Conservation (phyloP, 2,888 invertebrate species). For the Cyaniris semiargus region DNA sequence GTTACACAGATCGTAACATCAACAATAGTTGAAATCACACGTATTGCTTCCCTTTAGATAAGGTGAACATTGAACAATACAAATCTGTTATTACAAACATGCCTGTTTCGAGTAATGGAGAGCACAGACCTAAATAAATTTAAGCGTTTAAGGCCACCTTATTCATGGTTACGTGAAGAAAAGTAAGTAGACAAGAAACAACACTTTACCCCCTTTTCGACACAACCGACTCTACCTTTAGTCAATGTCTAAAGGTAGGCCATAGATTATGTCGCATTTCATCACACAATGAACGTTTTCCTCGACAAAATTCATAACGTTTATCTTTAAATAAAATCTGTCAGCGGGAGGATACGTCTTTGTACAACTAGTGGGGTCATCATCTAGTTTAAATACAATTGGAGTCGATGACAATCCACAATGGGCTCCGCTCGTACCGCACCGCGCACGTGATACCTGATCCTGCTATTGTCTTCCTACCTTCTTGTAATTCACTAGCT, state of each 20-base stretch:
- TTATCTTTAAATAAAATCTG: neutral
- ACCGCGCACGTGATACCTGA: neutral
- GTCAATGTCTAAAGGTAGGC: too few species aligned
- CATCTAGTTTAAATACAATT: slow-evolving; percentile 17
- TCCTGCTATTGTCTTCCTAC: neutral
- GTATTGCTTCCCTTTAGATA: neutral
- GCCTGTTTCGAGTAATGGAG: neutral
- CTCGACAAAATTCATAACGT: neutral
- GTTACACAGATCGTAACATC: neutral
- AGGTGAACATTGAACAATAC: neutral
- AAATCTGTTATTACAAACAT: neutral
- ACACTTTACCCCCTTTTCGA: too few species aligned
- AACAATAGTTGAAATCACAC: slow-evolving; percentile 6
- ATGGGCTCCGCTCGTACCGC: neutral
- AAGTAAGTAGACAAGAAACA: neutral
- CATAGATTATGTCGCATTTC: neutral
- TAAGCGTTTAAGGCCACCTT: too few species aligned
- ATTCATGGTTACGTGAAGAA: neutral
- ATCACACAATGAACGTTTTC: neutral
- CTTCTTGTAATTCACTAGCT: neutral
- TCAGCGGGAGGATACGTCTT: neutral
- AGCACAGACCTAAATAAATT: neutral
- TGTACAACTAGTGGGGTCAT: neutral
- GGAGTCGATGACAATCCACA: neutral
- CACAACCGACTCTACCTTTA: too few species aligned